phyloP scores from a whole-genome alignment of 2,888 invertebrate genomes.

The Laothoe populi region DNA sequence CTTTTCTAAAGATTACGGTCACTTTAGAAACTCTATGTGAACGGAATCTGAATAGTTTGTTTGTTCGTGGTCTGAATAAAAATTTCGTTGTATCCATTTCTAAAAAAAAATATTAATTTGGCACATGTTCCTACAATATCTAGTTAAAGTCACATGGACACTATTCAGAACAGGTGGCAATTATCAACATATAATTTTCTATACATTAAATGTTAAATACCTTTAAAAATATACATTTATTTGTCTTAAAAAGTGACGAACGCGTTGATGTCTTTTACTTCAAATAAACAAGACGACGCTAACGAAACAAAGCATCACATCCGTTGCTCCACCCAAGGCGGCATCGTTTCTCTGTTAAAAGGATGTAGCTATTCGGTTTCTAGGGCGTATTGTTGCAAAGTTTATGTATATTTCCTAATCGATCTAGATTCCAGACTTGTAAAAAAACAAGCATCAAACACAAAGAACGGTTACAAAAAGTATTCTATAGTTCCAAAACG shows the following conservation, averaged over 20 bases:
- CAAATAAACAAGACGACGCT: constrained; percentile 20
- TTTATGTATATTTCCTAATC: constrained; percentile 14
- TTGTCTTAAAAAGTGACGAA: background rate
- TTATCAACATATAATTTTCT: background rate
- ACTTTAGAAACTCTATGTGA: constrained; percentile 27
- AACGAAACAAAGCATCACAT: background rate
- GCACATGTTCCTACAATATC: background rate
- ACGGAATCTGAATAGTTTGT: constrained; percentile 30
- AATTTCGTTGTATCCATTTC: constrained; percentile 34
- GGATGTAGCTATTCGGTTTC: constrained; percentile 29
- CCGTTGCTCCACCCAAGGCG: background rate
- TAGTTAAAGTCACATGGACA: background rate
- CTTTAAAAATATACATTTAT: background rate
- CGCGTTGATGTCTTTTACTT: constrained; percentile 54
- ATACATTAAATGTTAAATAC: background rate
- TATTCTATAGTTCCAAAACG: background rate
- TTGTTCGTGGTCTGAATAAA: constrained; percentile 40
- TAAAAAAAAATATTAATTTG: constrained; percentile 4
- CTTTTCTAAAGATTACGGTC: constrained; percentile 18
- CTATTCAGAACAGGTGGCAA: background rate
- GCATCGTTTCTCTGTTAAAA: constrained; percentile 6
- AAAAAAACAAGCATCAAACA: constrained; percentile 5
- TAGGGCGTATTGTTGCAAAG: constrained; percentile 16
- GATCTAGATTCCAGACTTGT: constrained; percentile 8
- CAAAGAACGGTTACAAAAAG: constrained; percentile 12